Base-by-base conservation (phyloP, 2,888 invertebrate genomes). In the Phoenoteleia sp. region DNA sequence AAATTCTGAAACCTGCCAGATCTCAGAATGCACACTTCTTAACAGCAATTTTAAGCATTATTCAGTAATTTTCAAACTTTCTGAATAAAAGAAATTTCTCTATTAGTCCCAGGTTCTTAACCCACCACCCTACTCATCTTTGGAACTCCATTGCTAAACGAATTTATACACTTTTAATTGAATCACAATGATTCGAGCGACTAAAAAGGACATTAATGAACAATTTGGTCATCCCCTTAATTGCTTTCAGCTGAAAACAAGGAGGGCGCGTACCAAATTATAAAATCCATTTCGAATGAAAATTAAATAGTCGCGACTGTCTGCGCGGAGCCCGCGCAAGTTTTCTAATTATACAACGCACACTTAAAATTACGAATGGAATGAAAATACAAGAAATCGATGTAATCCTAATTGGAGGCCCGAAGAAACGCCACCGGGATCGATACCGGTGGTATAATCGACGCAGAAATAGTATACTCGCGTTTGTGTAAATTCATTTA, bases 401-500 rank as follows among this genome's bases (percentile, higher is more conserved):
- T 54, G n/a, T 54, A 54, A 27, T 54, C 52, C 23, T 13, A 27
- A 54, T 54, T n/a, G 52, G 25, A 27, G n/a, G 13, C 25, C 27
- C 17, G 11, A 45, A 45, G 45, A 45, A 25, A n/a, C 6, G n/a
- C 5, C 52, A n/a, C 2, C 15, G 1, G 58, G 17, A 36, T 58
- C 58, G 36, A 58, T 58, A 58, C n/a, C 19, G 56, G 36, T 4
- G 27, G 72, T 33, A 47, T 21, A 45, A 58, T 71, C 27, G n/a
- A 15, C 2, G 15, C 25, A 15, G 42, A 58, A 52, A 17, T 25
- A 42, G 47, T 39, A 39, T 45, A 17, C 42, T 17, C 64, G 27
- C 56, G 72, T 45, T 87, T 88, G 77, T 88, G 84, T 87, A 86
- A 87, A 89, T 88, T 89, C 81, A 81, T 77, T 89, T 89, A 85